Percentiles rank a stretch among this genome's conserved stretches.
phyloP scores from a whole-genome alignment of 2,888 invertebrate genomes.

The Himalopsyche kuldschensis region DNA sequence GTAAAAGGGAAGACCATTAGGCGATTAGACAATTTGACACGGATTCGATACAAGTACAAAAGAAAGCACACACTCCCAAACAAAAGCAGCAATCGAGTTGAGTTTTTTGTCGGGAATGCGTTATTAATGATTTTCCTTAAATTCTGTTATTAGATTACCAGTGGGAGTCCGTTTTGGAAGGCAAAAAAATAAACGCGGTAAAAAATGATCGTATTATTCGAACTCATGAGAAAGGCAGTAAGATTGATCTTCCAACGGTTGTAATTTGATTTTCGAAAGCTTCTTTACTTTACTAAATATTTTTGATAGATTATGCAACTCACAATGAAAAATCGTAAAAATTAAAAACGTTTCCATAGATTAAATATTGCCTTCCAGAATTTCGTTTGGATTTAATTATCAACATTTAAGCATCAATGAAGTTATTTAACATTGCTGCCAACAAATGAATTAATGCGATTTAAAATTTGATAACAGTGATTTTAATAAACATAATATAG shows the following conservation, averaged over 20 bases:
- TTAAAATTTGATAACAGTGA: no score
- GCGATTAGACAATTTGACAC: conserved; percentile 36
- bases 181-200: conserved; percentile 43
- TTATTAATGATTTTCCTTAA: conserved; percentile 57
- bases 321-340: neutral
- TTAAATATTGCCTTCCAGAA: neutral
- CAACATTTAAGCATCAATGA: no score
- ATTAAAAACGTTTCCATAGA: neutral
- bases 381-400: no score
- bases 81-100: conserved; percentile 23
- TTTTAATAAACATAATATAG: no score
- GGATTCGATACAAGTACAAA: conserved; percentile 28
- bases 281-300: conserved; percentile 7
- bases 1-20: conserved; percentile 29
- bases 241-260: neutral
- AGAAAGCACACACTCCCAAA: conserved; percentile 20
- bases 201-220: conserved; percentile 7
- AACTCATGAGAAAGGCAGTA: neutral
- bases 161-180: conserved; percentile 52
- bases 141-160: conserved; percentile 58
- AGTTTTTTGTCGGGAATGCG: conserved; percentile 29
- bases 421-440: no score
- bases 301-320: neutral
- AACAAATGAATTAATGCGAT: no score
- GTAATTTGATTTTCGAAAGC: neutral